These are phyloP conservation scores for Arctopsyche grandis DNA, from an alignment of 1,140 invertebrate genomes.

Conservation along the genomic window DNA sequence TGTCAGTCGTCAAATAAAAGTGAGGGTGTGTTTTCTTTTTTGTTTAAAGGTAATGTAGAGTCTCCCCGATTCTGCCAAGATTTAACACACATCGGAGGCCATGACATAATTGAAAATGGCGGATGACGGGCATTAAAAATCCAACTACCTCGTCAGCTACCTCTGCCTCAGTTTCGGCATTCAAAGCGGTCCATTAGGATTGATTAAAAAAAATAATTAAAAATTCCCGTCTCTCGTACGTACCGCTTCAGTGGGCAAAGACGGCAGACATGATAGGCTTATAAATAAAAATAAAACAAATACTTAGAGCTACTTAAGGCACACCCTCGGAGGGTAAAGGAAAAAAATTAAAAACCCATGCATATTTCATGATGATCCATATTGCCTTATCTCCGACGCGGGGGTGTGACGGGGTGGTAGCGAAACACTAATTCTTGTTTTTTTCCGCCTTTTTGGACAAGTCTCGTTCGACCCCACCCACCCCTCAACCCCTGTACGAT, in stretches of 20 bases:
- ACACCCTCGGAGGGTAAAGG: slow-evolving; percentile 41
- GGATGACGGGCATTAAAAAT: slow-evolving; percentile 43
- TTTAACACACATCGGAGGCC: slow-evolving; percentile 36
- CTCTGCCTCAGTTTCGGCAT: slow-evolving; percentile 5
- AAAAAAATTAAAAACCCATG: slow-evolving; percentile 54
- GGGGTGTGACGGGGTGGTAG: slow-evolving; percentile 37
- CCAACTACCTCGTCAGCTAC: slow-evolving; percentile 15
- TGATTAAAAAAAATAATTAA: slow-evolving; percentile 55
- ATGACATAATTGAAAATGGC: slow-evolving; percentile 41
- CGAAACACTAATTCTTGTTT: slow-evolving; percentile 53
- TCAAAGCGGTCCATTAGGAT: slow-evolving; percentile 52
- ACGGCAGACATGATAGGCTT: slow-evolving; percentile 52
- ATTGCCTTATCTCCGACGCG: slow-evolving; percentile 50
- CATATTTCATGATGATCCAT: slow-evolving; percentile 55
- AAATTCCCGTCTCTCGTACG: slow-evolving; percentile 45
- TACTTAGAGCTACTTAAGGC: slow-evolving; percentile 52
- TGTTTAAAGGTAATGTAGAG: background rate
- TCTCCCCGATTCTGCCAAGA: slow-evolving; percentile 20
- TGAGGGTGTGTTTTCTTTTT: too few relatives aligned
- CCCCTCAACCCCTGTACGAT: slow-evolving; percentile 18
- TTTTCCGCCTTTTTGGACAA: slow-evolving; percentile 45
- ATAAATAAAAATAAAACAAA: slow-evolving; percentile 55
- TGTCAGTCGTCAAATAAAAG: too few relatives aligned
- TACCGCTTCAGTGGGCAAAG: slow-evolving; percentile 49
- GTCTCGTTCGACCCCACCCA: slow-evolving; percentile 35